These are phyloP conservation scores for Alcedo atthis DNA, from an alignment of 2,797 vertebrate genomes.

Conservation along the genomic window DNA sequence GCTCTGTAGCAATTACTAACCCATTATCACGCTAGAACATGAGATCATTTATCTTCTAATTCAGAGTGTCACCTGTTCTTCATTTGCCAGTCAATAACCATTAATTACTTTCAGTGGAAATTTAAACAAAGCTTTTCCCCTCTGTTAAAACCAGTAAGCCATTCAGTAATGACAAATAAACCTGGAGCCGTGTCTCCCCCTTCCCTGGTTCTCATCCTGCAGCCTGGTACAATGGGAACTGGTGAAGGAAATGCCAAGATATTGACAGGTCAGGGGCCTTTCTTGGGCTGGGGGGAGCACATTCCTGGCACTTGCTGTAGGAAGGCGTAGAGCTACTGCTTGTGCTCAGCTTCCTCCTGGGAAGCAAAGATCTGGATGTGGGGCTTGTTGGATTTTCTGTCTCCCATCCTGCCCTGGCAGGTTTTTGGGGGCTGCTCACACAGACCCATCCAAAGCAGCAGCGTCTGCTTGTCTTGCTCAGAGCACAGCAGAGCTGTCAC, in stretches of 20 bases:
- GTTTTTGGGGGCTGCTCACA: not conserved
- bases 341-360: conserved; percentile 1
- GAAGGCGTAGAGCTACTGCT: conserved; percentile 25
- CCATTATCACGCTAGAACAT: conserved; percentile 88
- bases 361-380: not conserved
- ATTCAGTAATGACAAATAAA: conserved; percentile 83
- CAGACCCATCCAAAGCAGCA: not conserved
- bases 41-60: conserved; percentile 87
- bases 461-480: not conserved
- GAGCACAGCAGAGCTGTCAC: not conserved
- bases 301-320: conserved; percentile 49
- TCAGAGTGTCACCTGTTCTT: conserved; percentile 87
- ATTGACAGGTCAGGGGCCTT: conserved; percentile 81
- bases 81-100: conserved; percentile 87
- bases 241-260: conserved; percentile 83
- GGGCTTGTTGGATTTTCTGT: not conserved
- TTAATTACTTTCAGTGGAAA: conserved; percentile 83
- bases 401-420: not conserved
- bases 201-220: conserved; percentile 66
- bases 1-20: conserved; percentile 86
- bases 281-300: conserved; percentile 66
- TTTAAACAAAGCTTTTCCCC: conserved; percentile 83
- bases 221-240: conserved; percentile 73
- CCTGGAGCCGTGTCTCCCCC: conserved; percentile 68
- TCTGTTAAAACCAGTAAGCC: conserved; percentile 81